Base-by-base conservation (phyloP, 2,113 vertebrate genomes). In the Platycercus adscitus region DNA sequence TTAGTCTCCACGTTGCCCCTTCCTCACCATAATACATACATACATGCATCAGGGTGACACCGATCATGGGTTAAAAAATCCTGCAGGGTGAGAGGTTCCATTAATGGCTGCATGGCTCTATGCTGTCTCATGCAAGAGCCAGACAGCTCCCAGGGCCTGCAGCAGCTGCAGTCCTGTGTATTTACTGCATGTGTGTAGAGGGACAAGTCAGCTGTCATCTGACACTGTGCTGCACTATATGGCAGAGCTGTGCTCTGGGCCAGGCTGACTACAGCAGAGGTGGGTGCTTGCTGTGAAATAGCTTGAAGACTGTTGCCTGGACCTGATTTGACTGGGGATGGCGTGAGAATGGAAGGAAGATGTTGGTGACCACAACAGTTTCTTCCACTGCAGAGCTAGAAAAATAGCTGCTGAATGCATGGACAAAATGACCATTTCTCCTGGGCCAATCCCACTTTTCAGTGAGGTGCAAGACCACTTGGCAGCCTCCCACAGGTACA, bases 21-120 rank as follows among this genome's bases (percentile, higher is more conserved):
- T 63, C 18, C n/a, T 77, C 49, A 73, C 37, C 8, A 13, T 0
- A 0, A 17, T 24, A 4, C 6, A 10, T 29, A 17, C 4, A 3
- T 26, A 9, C 11, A 33, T 17, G 4, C 2, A 0, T 15, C 64
- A 69, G 31, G 3, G 43, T 23, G 50, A 47, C 14, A 5, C 2
- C 4, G 29, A 23, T 18, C 13, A 10, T 20, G 17, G 25, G 10
- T 55, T 52, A 70, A 35, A 13, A 11, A 63, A 17, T 13, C 10
- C 6, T 44, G 17, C 17, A 47, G 0, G 5, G 17, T 3, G 2
- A 47, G 41, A 52, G 9, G 14, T 66, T 50, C 69, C 20, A 7
- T 29, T 7, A 29, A 26, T 16, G 18, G 17, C 15, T 50, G 11
- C 29, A 39, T 0, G 2, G 44, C 33, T 25, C 37, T 1, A 1